Percentiles rank a stretch among this genome's conserved stretches.
Evolutionary conservation across 2,888 invertebrate genomes (phyloP).

Genomic region (Philhelius pedissequus): DNA sequence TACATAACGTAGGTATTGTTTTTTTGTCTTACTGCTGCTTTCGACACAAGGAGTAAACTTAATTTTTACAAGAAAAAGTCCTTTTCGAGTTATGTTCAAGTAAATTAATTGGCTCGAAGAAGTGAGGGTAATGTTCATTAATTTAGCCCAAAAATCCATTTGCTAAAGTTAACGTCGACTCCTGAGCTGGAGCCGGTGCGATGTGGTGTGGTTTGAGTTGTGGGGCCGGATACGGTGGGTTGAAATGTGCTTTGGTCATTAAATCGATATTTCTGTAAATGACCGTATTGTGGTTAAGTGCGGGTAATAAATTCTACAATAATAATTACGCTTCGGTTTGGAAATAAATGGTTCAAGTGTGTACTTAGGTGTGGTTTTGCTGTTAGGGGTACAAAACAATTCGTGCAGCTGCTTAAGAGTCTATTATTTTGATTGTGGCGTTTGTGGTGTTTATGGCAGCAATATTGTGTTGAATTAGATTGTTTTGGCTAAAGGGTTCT

Average conservation of each 20-base stretch:
- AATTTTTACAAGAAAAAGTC: conserved; percentile 36
- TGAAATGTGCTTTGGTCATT: conserved; percentile 50
- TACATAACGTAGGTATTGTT: too few relatives aligned
- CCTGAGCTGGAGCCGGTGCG: too few relatives aligned
- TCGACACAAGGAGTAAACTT: conserved; percentile 23
- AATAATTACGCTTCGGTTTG: conserved; percentile 53
- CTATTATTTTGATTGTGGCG: conserved; percentile 54
- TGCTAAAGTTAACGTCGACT: conserved; percentile 9
- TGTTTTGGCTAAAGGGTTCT: background rate
- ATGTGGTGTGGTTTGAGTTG: background rate
- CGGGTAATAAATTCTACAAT: conserved; percentile 51
- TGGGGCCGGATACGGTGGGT: background rate
- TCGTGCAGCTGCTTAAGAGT: conserved; percentile 38
- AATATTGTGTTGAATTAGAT: background rate
- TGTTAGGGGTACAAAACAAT: conserved; percentile 37
- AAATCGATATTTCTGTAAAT: conserved; percentile 60
- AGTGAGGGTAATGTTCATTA: conserved; percentile 59
- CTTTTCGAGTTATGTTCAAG: conserved; percentile 30
- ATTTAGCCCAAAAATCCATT: conserved; percentile 44
- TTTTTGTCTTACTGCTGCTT: background rate
- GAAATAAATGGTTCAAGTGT: conserved; percentile 52
- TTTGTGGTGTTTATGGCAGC: conserved; percentile 17
- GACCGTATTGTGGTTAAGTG: conserved; percentile 61
- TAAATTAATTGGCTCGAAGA: conserved; percentile 48
- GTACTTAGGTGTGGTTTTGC: conserved; percentile 16